Conservation (phyloP, 2,888 invertebrate genomes). For the Pomacea canaliculata region DNA sequence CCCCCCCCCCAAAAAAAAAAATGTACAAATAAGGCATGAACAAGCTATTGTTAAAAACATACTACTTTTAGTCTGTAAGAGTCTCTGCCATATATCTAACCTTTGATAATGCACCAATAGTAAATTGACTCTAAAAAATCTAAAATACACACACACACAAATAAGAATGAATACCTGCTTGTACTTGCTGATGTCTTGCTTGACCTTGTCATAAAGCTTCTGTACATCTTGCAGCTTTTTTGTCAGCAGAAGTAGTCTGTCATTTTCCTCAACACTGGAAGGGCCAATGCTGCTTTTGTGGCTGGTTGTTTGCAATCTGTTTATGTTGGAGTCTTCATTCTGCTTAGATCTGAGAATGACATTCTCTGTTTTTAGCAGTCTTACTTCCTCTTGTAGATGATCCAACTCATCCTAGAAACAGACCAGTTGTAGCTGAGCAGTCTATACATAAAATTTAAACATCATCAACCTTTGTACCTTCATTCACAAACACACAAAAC, state of each 20-base stretch:
- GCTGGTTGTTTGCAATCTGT: slow-evolving; percentile 10
- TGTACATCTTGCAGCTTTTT: slow-evolving; percentile 62
- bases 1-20: too few species aligned
- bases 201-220: slow-evolving; percentile 55
- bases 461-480: too few species aligned
- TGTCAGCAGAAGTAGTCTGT: slow-evolving; percentile 39
- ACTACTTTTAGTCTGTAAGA: too few species aligned
- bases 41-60: too few species aligned
- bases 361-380: slow-evolving; percentile 52
- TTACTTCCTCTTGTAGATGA: slow-evolving; percentile 46
- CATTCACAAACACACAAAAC: too few species aligned
- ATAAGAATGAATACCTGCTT: slow-evolving; percentile 48
- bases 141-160: too few species aligned
- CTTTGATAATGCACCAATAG: too few species aligned
- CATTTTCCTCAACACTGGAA: slow-evolving; percentile 1
- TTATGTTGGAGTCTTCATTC: slow-evolving; percentile 24
- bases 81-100: too few species aligned
- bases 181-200: slow-evolving; percentile 49
- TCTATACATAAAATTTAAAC: too few species aligned
- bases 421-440: not conserved
- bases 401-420: slow-evolving; percentile 58
- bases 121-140: too few species aligned
- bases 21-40: too few species aligned
- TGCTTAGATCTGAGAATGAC: slow-evolving; percentile 49
- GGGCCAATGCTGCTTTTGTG: not conserved